Base-by-base conservation (phyloP, 2,888 invertebrate species). In the Diadegma fenestrale region DNA sequence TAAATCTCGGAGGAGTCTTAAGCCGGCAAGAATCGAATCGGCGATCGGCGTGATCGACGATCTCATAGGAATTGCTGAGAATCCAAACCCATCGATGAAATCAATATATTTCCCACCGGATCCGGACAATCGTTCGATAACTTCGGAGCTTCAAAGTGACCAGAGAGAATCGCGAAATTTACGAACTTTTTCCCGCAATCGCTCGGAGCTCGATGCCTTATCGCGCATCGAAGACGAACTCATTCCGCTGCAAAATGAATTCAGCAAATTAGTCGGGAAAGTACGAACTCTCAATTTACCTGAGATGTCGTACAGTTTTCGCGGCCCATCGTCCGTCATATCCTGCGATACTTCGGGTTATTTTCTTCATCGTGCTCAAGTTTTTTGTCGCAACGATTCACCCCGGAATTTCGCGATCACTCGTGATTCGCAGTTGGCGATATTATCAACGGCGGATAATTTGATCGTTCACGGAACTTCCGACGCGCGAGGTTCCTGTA, bases 221-320 rank as follows among this genome's bases (percentile, higher is more conserved):
- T 77, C 87, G 48, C 88, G 89, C 51, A 91, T 91, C 76, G 88
- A 90, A 12, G 82, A 86, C 17, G 92, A 91, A 73, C 72, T 92
- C 1, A 81, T 86, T 0, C 91, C 91, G 0, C 79, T 91, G 19
- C 87, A 85, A 58, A 87, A 84, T 19, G 85, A 89, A 58, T 83
- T 91, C 51, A 90, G 86, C 84, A 89, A 90, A 82, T 86, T 91
- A 12, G 79, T 85, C 10, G 89, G 88, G 8, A 89, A 89, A 51
- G 80, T 88, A 30, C 86, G 88, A 8, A 90, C 90, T 5, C 68
- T 91, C 10, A 86, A 87, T 37, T 48, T 90, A 0, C 84, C 86
- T 7, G 77, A 73, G 6, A 26, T 76, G 45, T 45, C 81, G 6
- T 80, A 71, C 45, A 66, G 61, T 45, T 64, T 77, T 14, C 30